A percentile compares a stretch with the other conserved stretches of the same genome.
phyloP scores from a whole-genome alignment of 2,797 vertebrate species.

The Mionectes olivaceus region DNA sequence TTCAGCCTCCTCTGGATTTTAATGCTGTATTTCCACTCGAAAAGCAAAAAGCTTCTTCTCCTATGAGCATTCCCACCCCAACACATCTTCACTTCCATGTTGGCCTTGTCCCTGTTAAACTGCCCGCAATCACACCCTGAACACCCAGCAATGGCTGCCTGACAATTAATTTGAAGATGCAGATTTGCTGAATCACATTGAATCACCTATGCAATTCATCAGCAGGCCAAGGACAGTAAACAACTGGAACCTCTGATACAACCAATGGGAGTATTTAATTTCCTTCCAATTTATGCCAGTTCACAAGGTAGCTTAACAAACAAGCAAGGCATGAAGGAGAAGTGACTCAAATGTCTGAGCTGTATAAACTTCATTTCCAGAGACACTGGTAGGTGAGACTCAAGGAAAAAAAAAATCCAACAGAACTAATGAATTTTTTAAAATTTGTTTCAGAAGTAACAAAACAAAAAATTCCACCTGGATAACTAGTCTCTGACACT shows the following conservation, averaged over 20 bases:
- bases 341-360: not conserved
- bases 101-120: not conserved
- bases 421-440: not conserved
- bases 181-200: too few species aligned
- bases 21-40: not conserved
- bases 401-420: not conserved
- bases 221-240: not conserved
- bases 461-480: not conserved
- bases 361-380: not conserved
- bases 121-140: rapidly evolving
- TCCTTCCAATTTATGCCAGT: rapidly evolving
- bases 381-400: rapidly evolving
- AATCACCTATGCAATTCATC: rapidly evolving
- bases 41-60: not conserved
- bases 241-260: not conserved
- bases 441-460: not conserved
- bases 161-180: not conserved
- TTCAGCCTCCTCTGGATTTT: not conserved
- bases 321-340: not conserved
- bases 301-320: not conserved
- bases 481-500: not conserved
- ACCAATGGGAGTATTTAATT: not conserved
- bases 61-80: not conserved
- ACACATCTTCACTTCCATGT: not conserved
- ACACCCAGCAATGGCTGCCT: not conserved